Base-by-base conservation (phyloP, 2,888 invertebrate species). In the Meloe dianella region DNA sequence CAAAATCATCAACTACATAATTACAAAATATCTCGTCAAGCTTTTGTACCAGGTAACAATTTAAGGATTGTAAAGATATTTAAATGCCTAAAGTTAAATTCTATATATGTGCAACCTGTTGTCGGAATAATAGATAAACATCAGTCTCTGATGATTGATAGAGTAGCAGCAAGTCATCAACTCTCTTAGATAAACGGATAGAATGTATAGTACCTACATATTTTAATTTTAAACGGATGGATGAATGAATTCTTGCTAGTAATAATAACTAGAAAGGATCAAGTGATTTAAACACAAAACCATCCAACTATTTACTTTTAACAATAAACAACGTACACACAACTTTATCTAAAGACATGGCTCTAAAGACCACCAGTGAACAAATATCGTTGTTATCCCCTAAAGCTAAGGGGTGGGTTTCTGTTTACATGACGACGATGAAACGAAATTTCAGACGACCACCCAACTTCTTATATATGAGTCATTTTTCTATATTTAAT, bases 381-480 rank as follows among this genome's bases (percentile, higher is more conserved):
- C 72, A 73, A 75, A 78, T 75, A 75, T 74, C 71, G 73, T 74
- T 71, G 74, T 76, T 74, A 76, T 75, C 75, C 54, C 54, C 54
- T 54, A 54, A 74, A 70, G 66, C 65, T 71, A 73, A 73, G 78
- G n/a, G 75, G 75, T 75, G 71, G 73, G 72, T 74, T 70, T 66
- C 59, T 72, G 73, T 75, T 73, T 73, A 70, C 68, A 70, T 68
- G 68, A 65, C 62, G 57, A 69, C 24, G 54, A 54, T 20, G 24
- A 54, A 22, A 72, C 63, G 74, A 74, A 74, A 72, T 73, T 72
- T 73, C 69, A 70, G 66, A 71, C 72, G 73, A 73, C 71, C 74
- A 73, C 73, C 70, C 71, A 71, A 62, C 51, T 61, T 61, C 61
- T 51, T 58, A 62, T 61, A 51, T 59, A 59, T 65, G 66, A 66